A percentile compares a stretch with the other conserved stretches of the same genome.
Evolutionary conservation across 2,888 invertebrate genomes (phyloP).

Genomic region (Apamea anceps): DNA sequence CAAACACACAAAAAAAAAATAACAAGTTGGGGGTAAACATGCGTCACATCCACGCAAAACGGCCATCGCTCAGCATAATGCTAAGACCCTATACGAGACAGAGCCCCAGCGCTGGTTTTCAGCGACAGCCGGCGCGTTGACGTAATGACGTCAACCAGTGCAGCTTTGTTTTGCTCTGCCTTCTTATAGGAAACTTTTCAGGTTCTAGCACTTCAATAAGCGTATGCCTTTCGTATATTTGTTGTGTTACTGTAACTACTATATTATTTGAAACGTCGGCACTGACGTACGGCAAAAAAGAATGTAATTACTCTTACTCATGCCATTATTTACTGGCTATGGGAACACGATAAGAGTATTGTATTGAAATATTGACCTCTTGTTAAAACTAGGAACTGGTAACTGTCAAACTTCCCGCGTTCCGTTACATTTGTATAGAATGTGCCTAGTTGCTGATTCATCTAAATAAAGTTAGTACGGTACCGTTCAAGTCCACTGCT

Average conservation of each 20-base stretch:
- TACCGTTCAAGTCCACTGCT: not conserved
- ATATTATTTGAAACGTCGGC: not conserved
- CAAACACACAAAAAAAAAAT: too few species aligned
- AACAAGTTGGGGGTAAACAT: too few species aligned
- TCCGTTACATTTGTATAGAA: constrained; percentile 31
- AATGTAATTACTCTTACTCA: constrained; percentile 8
- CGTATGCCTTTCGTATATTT: not conserved
- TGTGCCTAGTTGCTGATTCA: constrained; percentile 26
- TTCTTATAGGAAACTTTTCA: not conserved
- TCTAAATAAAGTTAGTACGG: constrained; percentile 8
- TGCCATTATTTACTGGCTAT: constrained; percentile 9
- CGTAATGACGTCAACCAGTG: too few species aligned
- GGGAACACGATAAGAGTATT: not conserved
- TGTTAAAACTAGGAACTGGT: constrained; percentile 13
- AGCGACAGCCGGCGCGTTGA: too few species aligned
- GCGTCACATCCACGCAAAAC: too few species aligned
- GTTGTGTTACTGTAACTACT: not conserved
- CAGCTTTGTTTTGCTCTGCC: too few species aligned
- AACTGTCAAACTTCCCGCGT: constrained; percentile 26
- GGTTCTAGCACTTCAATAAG: not conserved
- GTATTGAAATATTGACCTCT: constrained; percentile 28
- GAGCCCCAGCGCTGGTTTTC: too few species aligned
- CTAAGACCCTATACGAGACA: too few species aligned
- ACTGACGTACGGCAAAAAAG: not conserved
- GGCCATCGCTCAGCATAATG: too few species aligned